These are phyloP conservation scores for Globodera rostochiensis DNA, from an alignment of 1,140 invertebrate species.

Conservation along the genomic window DNA sequence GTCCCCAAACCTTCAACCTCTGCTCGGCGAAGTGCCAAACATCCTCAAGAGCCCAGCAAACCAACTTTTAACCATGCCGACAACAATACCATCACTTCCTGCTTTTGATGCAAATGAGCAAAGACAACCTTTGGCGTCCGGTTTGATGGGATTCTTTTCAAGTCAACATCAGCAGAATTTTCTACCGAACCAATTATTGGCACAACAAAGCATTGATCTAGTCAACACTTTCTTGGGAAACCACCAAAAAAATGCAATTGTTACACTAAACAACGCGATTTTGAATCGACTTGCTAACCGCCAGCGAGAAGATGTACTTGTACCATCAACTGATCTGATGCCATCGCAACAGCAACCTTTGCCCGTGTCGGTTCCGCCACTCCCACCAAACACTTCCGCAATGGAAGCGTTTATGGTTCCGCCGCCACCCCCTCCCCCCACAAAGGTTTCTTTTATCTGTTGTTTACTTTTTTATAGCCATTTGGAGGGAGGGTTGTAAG, in stretches of 20 bases:
- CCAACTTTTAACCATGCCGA: not conserved
- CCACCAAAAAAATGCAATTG: not conserved
- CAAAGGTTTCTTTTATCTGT: not conserved
- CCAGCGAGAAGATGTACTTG: not conserved
- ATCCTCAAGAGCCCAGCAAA: not conserved
- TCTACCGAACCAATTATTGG: not conserved
- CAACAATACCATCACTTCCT: not conserved
- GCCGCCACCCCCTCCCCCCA: slow-evolving; percentile 19
- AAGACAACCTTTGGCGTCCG: not conserved
- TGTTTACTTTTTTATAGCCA: not conserved
- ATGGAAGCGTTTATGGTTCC: slow-evolving; percentile 17
- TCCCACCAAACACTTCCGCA: not conserved
- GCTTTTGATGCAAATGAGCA: not conserved
- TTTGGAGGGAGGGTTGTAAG: no score
- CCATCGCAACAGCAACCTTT: slow-evolving; percentile 5
- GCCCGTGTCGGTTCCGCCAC: not conserved
- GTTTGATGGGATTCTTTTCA: not conserved
- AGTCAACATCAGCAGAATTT: slow-evolving; percentile 16
- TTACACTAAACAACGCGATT: not conserved
- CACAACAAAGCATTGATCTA: slow-evolving; percentile 14
- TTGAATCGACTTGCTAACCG: not conserved
- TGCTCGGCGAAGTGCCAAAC: not conserved
- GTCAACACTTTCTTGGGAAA: slow-evolving; percentile 4
- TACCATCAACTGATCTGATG: not conserved
- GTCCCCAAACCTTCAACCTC: not conserved